Conservation (phyloP, 1,140 invertebrate genomes). For the Antheraea pernyi region DNA sequence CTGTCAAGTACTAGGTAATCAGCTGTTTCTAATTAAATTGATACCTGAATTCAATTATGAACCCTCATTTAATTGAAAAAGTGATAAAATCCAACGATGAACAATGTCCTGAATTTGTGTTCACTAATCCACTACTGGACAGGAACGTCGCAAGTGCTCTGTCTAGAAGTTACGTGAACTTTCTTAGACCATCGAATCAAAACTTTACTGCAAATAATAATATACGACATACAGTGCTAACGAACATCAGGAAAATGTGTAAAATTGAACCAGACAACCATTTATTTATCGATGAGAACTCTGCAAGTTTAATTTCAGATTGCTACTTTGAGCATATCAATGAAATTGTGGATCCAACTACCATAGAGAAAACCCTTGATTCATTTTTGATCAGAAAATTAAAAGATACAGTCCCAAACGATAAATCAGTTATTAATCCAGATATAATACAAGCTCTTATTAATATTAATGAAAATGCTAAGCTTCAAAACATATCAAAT, state of each 20-base stretch:
- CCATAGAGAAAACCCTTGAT: conserved; percentile 39
- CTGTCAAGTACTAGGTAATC: too few relatives aligned
- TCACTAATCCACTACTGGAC: conserved; percentile 53
- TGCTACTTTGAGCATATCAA: conserved; percentile 27
- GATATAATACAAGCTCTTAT: conserved; percentile 57
- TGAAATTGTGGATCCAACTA: neutral
- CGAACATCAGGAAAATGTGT: conserved; percentile 55
- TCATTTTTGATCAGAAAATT: conserved; percentile 49
- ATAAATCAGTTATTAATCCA: conserved; percentile 36
- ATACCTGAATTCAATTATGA: conserved; percentile 35
- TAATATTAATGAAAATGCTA: conserved; percentile 48
- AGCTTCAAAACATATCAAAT: conserved; percentile 32
- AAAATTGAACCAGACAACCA: conserved; percentile 44
- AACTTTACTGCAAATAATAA: conserved; percentile 41
- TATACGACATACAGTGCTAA: conserved; percentile 40
- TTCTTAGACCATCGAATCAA: conserved; percentile 42
- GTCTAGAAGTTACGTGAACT: conserved; percentile 54
- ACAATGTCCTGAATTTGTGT: conserved; percentile 43
- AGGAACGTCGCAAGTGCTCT: conserved; percentile 49
- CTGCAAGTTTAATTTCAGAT: conserved; percentile 39
- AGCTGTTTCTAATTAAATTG: too few relatives aligned
- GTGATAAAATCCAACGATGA: conserved; percentile 44
- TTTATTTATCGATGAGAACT: conserved; percentile 41
- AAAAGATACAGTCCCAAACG: conserved; percentile 28
- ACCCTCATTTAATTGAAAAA: conserved; percentile 55